Evolutionary conservation across 2,113 vertebrate species (phyloP), one percentile per base, ranked within the genome.

Genomic region (Falco punctatus): DNA sequence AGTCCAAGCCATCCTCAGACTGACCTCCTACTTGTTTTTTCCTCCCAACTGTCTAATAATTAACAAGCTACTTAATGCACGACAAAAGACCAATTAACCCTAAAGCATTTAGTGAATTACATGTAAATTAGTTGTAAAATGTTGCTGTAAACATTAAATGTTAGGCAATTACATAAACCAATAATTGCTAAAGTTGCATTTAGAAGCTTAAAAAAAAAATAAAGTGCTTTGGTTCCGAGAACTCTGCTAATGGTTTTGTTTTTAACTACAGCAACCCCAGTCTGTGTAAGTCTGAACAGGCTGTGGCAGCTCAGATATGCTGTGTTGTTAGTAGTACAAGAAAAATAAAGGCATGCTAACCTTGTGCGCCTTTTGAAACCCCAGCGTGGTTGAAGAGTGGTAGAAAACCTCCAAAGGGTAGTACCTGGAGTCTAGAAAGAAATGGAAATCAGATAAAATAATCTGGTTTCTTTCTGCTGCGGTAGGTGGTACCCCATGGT

Each of bases 51-150:
- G 94, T 93, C 97, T 98, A 98, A 98, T 98, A 96, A 97, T 98
- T 98, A 98, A 98, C 98, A 96, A 96, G 79, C 94, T 98, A 57
- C 96, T 98, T 97, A 98, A 97, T 97, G 86, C 49, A 18, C 21
- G 58, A 87, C 88, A 97, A 96, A 98, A 94, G 95, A 82, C 93
- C 97, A 98, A 98, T 97, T 97, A 96, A 97, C 96, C 97, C 93
- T 82, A 93, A 95, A 98, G 84, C 93, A 33, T 92, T 97, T 94
- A 86, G 94, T 96, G 98, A 98, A 96, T 82, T 92, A 55, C 96
- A 95, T 95, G 95, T 95, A 97, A 98, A 98, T 98, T 93, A 96
- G 93, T 96, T 98, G 96, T 98, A 98, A 98, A 97, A 96, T 49
- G 81, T 97, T 93, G 94, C 94, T 90, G 78, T 97, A 98, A 97